Evolutionary conservation across 1,140 invertebrate species (phyloP), one percentile per base, ranked within the genome.

Genomic region (Drosophila paulistorum): DNA sequence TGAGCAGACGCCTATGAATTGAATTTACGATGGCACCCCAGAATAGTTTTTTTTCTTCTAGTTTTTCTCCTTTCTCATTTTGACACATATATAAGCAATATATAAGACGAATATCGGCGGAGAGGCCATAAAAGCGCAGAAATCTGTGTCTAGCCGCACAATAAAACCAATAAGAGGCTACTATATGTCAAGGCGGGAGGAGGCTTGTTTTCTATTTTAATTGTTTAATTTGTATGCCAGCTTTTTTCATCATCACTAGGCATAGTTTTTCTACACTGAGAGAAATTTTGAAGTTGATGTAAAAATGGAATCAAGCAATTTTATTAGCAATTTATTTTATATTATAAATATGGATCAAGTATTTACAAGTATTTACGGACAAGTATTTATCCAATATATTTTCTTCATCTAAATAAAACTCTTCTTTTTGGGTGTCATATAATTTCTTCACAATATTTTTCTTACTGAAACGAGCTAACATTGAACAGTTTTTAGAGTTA

Each of bases 211-310:
- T 67, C 17, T 30, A 59, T 65, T 73, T 85, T 87, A 86, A 82
- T 87, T 87, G 83, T 75, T 86, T 87, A 79, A 86, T 86, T 86
- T 81, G 68, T 71, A 71, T 86, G 82, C 77, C 70, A 65, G 71
- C 68, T 64, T 68, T 26, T 11, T 23, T 4, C 45, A 23, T 11
- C 17, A 51, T 17, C 45, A 54, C 30, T 26, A 45, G 55, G 33
- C 55, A n/a, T 20, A 60, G 41, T 23, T 51, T 51, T 4, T 13
- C 5, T 42, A 26, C 60, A 62, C 35, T 41, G 13, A 13, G 23
- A 62, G 57, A 35, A 58, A 48, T 26, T 26, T 26, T 9, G 1
- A 35, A 7, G 7, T 10, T 9, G 7, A 7, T 35, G 35, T 26
- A 26, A 26, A 4, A 2, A 26, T 26, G 23, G 3, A 26, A 26